phyloP scores from a whole-genome alignment of 1,140 invertebrate species.

The Plodia interpunctella region DNA sequence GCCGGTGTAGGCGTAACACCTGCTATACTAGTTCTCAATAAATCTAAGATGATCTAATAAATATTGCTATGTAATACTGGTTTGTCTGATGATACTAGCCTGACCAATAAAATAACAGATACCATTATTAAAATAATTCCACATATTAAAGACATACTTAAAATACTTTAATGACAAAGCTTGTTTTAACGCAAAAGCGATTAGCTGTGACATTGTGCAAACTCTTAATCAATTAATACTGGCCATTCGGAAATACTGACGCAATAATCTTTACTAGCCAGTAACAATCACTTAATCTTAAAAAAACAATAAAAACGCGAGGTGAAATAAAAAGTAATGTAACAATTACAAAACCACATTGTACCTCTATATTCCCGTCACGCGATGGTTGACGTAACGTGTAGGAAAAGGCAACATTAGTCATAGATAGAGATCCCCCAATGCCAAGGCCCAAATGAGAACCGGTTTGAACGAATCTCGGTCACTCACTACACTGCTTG shows the following conservation, averaged over 20 bases:
- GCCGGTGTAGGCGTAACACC: constrained; percentile 19
- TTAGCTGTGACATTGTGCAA: neutral
- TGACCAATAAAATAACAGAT: too few species aligned
- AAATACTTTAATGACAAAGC: neutral
- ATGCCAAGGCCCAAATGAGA: constrained; percentile 63
- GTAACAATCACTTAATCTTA: too few species aligned
- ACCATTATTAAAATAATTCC: too few species aligned
- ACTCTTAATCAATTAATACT: neutral
- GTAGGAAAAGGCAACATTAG: constrained; percentile 33
- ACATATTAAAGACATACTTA: too few species aligned
- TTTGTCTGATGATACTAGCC: neutral
- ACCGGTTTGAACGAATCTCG: constrained; percentile 42
- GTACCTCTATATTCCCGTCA: constrained; percentile 17
- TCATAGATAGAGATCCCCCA: constrained; percentile 42
- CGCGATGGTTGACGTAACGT: constrained; percentile 18
- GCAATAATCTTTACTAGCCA: too few species aligned
- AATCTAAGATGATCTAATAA: neutral
- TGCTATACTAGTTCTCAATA: constrained; percentile 10
- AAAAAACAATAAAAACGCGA: neutral
- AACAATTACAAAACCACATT: neutral
- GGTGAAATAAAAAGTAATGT: neutral
- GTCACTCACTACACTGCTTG: constrained; percentile 27
- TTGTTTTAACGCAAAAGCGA: neutral
- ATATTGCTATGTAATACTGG: neutral
- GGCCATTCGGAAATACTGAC: neutral